Evolutionary conservation across 2,888 invertebrate genomes (phyloP).

Genomic region (Tachina lurida): DNA sequence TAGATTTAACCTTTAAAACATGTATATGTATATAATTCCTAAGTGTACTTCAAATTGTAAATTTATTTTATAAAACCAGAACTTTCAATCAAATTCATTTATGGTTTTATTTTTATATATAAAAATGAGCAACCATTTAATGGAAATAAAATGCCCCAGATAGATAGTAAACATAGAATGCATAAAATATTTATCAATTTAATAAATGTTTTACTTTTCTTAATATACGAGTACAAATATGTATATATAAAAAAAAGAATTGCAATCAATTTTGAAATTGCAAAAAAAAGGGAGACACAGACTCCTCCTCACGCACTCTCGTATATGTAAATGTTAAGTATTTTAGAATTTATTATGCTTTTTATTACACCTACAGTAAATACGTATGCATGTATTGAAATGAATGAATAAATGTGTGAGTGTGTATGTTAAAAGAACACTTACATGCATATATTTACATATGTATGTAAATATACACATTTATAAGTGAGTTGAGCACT

Average conservation of each 20-base stretch:
- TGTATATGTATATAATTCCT: not conserved
- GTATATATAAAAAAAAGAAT: conserved; percentile 4
- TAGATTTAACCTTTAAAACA: not conserved
- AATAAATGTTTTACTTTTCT: conserved; percentile 21
- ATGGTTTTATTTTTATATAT: conserved; percentile 34
- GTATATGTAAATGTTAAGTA: conserved; percentile 51
- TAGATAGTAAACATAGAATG: conserved; percentile 3
- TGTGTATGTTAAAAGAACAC: not conserved
- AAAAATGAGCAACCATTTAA: conserved; percentile 34
- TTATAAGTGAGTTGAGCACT: conserved; percentile 17
- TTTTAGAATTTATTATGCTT: conserved; percentile 67
- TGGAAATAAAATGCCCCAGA: conserved; percentile 8
- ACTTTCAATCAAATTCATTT: conserved; percentile 55
- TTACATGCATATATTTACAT: not conserved
- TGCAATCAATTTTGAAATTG: conserved; percentile 56
- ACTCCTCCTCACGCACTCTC: not conserved
- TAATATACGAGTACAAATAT: not conserved
- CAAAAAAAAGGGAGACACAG: not conserved
- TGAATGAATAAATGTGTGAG: conserved; percentile 17
- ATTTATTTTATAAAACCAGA: not conserved
- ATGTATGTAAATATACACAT: no score
- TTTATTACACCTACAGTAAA: conserved; percentile 31
- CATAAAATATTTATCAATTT: conserved; percentile 57
- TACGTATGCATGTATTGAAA: conserved; percentile 10
- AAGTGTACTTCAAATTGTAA: not conserved